Evolutionary conservation across 2,888 invertebrate genomes (phyloP).

Genomic region (Sminthurides aquaticus): DNA sequence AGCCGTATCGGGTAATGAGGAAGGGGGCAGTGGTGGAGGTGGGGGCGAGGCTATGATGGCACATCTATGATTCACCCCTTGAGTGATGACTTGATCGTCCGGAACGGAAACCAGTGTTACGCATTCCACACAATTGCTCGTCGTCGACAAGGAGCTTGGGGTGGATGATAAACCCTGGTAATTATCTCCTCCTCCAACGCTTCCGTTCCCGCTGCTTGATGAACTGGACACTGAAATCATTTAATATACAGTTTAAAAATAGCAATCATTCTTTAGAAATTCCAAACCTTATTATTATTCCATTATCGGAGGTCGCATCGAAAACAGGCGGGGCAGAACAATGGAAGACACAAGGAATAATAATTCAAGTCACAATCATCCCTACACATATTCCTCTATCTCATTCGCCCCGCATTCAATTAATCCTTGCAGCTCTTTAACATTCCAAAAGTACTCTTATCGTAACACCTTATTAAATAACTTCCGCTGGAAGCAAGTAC

Average conservation of each 20-base stretch:
- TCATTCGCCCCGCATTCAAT: too few relatives aligned
- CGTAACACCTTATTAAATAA: too few relatives aligned
- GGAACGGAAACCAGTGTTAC: constrained; percentile 42
- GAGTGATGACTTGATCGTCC: constrained; percentile 41
- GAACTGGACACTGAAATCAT: constrained; percentile 24
- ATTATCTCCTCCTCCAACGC: constrained; percentile 4
- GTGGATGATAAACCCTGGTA: constrained; percentile 9
- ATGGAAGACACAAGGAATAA: too few relatives aligned
- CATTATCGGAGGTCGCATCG: too few relatives aligned
- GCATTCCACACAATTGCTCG: constrained; percentile 37
- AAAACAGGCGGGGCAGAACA: too few relatives aligned
- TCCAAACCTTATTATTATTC: background rate
- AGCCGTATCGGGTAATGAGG: background rate
- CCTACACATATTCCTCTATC: too few relatives aligned
- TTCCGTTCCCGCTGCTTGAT: constrained; percentile 22
- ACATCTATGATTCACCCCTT: constrained; percentile 41
- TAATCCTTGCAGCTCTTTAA: too few relatives aligned
- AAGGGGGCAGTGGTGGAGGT: background rate
- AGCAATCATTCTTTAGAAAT: background rate
- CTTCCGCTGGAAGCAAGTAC: too few relatives aligned
- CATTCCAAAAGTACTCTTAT: too few relatives aligned
- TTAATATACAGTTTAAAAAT: background rate
- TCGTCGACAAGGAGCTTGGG: background rate
- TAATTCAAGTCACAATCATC: too few relatives aligned
- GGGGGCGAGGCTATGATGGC: background rate